Conservation (phyloP, 2,888 invertebrate genomes). For the Drosophila leonis region DNA sequence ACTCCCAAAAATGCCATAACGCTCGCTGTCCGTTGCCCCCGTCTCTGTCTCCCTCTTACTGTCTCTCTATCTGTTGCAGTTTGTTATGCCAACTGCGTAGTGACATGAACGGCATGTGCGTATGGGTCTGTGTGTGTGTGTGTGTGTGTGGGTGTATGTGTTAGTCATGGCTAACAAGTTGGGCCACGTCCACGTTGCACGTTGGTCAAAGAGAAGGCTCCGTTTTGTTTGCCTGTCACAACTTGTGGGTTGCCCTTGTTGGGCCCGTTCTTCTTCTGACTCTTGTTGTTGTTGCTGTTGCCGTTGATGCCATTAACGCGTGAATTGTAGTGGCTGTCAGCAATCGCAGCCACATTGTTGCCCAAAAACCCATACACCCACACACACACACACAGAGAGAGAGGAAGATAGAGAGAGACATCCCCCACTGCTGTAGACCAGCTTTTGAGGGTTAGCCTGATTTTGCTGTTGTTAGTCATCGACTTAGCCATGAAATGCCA, state of each 20-base stretch:
- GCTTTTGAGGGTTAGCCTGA: conserved; percentile 16
- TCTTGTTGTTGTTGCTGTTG: conserved; percentile 24
- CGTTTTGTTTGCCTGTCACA: conserved; percentile 69
- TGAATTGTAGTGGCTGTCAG: conserved; percentile 55
- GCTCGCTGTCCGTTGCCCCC: background rate
- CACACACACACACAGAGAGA: background rate
- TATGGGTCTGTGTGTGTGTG: conserved; percentile 15
- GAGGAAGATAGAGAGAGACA: background rate
- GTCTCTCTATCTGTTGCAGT: conserved; percentile 42
- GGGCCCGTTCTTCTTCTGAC: conserved; percentile 11
- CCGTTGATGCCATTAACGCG: conserved; percentile 58
- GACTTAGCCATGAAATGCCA: conserved; percentile 41
- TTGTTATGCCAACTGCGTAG: conserved; percentile 59
- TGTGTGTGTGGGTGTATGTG: conserved; percentile 16
- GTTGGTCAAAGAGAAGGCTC: conserved; percentile 42
- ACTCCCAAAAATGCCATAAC: conserved; percentile 16
- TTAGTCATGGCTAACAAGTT: conserved; percentile 61
- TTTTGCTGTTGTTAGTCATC: conserved; percentile 50
- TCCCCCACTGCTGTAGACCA: background rate
- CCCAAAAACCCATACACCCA: conserved; percentile 17
- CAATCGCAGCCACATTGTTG: conserved; percentile 56
- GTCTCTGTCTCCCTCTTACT: background rate
- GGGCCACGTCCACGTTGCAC: conserved; percentile 34
- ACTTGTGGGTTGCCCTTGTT: conserved; percentile 44
- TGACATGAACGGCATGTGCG: conserved; percentile 56